Evolutionary conservation across 37 sponge, comb jelly and placozoan genomes (phyloP).

Genomic region (Halisarca cf. caerulea): DNA sequence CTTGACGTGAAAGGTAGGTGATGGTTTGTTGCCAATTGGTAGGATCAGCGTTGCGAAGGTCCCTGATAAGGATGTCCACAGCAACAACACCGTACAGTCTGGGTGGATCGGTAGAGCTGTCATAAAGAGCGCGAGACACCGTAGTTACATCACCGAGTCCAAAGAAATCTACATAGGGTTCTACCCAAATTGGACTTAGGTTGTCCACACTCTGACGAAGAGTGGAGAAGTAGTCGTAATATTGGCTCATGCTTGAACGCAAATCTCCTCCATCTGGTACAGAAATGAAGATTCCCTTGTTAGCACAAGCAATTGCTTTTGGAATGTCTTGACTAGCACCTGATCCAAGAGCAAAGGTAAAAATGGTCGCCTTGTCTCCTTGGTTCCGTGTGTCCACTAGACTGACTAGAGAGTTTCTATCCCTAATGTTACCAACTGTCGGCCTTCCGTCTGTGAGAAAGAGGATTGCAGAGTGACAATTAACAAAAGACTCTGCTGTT

Average conservation of each 20-base stretch:
- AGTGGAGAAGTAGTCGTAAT: conserved; percentile 31
- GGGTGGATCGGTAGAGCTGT: not conserved
- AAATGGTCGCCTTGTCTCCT: not conserved
- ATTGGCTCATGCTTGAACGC: not conserved
- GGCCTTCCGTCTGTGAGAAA: conserved; percentile 18
- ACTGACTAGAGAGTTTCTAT: not conserved
- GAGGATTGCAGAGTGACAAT: not conserved
- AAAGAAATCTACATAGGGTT: conserved; percentile 37
- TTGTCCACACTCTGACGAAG: not conserved
- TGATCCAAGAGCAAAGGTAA: conserved; percentile 11
- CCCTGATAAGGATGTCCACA: conserved; percentile 9
- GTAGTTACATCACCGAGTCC: conserved; percentile 32
- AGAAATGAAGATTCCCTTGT: not conserved
- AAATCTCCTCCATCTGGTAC: not conserved
- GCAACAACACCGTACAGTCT: conserved; percentile 8
- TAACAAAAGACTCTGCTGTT: not conserved
- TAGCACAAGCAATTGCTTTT: conserved; percentile 15
- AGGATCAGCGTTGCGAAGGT: conserved; percentile 3
- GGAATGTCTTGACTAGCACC: not conserved
- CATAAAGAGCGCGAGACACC: conserved; percentile 7
- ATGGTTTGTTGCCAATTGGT: conserved; percentile 6
- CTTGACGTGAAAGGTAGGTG: not conserved
- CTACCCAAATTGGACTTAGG: not conserved
- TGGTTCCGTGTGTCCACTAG: not conserved
- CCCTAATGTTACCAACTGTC: not conserved